phyloP scores from a whole-genome alignment of 2,797 vertebrate species.

The Sebastes dallii region DNA sequence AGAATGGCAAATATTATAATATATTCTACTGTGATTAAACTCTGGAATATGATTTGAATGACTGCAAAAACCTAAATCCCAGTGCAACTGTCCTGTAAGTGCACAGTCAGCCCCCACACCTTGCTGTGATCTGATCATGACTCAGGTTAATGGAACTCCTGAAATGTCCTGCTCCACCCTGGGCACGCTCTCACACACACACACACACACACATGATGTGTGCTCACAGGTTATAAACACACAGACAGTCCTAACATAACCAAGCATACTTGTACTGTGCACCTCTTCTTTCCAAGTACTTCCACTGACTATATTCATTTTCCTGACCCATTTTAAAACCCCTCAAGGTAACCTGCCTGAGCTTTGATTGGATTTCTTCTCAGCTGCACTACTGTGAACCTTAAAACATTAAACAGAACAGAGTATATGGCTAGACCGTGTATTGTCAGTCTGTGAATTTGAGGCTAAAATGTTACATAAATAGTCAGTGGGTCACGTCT shows the following conservation, averaged over 20 bases:
- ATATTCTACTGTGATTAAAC: slow-evolving; percentile 1
- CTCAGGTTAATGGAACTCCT: slow-evolving; percentile 73
- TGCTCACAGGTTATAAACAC: not conserved
- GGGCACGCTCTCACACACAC: slow-evolving; percentile 1
- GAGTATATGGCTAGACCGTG: too few species aligned
- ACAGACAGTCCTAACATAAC: not conserved
- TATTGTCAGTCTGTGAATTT: too few species aligned
- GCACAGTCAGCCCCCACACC: slow-evolving; percentile 32
- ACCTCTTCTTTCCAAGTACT: not conserved
- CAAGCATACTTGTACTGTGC: not conserved
- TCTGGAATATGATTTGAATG: not conserved
- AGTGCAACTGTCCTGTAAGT: slow-evolving; percentile 5
- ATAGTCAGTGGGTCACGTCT: too few species aligned
- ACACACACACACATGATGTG: not conserved
- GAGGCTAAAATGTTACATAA: too few species aligned
- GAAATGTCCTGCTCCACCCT: slow-evolving; percentile 64
- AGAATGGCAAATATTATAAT: not conserved
- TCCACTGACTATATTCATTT: not conserved
- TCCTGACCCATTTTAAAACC: not conserved
- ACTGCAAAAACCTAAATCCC: not conserved
- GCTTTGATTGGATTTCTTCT: not conserved
- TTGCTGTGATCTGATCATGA: slow-evolving; percentile 60
- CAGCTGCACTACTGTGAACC: too few species aligned
- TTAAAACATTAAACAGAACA: not conserved
- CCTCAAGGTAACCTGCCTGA: not conserved